Base-by-base conservation (phyloP, 1,140 invertebrate genomes). In the Drosophila bocki region DNA sequence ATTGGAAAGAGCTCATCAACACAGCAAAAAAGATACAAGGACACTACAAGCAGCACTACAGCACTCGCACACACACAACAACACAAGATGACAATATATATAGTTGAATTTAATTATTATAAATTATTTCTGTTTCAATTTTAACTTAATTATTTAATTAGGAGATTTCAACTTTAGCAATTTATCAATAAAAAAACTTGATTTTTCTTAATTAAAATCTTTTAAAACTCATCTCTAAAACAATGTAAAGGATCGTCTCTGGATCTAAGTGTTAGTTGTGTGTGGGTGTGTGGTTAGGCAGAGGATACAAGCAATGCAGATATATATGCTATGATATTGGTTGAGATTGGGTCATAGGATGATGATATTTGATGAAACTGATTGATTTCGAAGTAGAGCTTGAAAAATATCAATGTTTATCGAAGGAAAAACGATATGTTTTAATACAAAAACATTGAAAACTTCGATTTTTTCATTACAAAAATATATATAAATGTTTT, bases 231-330 rank as follows among this genome's bases (percentile, higher is more conserved):
- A 15, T 37, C 17, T 22, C 33, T 26, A 56, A 39, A 11, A 26
- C 8, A 11, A 26, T 22, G 13, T 37, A 37, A 35, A 11, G 19
- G 32, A 33, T 48, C 17, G 9, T 48, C 47, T 50, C 59, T 39
- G 45, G 8, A 42, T 63, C 65, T 17, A n/a, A 17, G 44, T 64
- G 50, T 77, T 50, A 67, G 44, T 33, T 47, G 42, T 59, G 37
- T 54, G 26, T 41, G 47, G 9, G 17, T 50, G 45, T 60, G 62
- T 57, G 69, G 69, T 58, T 72, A 70, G 60, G 45, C 44, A 41
- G 17, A 65, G 51, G 47, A 58, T 64, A 42, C 53, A 76, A 75
- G 72, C 67, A 11, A 60, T 71, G 54, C 67, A 59, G 61, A 37
- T 35, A 67, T 35, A 67, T 65, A 56, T 68, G 42, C 61, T 32